A percentile compares a stretch with the other conserved stretches of the same genome.
Evolutionary conservation across 1,140 invertebrate genomes (phyloP).

Genomic region (Radopholus similis): DNA sequence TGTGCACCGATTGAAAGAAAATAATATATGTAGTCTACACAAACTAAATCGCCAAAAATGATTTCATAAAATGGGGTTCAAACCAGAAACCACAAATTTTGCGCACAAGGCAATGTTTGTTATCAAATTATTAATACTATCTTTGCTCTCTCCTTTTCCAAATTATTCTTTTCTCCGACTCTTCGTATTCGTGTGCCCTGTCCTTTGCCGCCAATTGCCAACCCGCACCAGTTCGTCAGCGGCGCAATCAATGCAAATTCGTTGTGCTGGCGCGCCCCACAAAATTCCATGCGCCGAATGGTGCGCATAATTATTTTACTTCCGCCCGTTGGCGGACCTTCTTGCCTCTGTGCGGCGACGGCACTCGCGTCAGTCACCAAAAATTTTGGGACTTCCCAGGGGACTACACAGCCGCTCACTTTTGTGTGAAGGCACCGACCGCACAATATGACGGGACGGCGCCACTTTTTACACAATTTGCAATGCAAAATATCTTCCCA

Average conservation of each 20-base stretch:
- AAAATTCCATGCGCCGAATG: no score
- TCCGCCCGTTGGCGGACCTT: background rate
- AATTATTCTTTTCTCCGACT: no score
- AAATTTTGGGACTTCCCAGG: background rate
- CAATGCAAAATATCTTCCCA: background rate
- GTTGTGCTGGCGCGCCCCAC: background rate
- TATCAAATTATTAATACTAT: background rate
- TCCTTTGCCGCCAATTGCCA: no score
- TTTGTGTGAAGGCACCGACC: background rate
- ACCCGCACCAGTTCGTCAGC: no score
- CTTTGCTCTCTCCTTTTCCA: background rate
- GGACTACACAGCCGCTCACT: no score
- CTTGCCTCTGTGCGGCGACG: background rate
- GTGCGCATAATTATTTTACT: background rate
- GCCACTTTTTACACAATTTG: background rate
- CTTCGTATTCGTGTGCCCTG: no score
- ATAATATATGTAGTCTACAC: no score
- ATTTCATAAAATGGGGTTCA: no score
- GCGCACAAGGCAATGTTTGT: background rate
- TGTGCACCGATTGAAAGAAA: no score
- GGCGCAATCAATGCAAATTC: background rate
- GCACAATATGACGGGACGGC: background rate
- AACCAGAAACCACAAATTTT: no score
- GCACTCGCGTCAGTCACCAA: background rate
- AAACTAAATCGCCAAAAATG: no score